Base-by-base conservation (phyloP, 1,140 invertebrate species). In the Harpegnathos saltator region DNA sequence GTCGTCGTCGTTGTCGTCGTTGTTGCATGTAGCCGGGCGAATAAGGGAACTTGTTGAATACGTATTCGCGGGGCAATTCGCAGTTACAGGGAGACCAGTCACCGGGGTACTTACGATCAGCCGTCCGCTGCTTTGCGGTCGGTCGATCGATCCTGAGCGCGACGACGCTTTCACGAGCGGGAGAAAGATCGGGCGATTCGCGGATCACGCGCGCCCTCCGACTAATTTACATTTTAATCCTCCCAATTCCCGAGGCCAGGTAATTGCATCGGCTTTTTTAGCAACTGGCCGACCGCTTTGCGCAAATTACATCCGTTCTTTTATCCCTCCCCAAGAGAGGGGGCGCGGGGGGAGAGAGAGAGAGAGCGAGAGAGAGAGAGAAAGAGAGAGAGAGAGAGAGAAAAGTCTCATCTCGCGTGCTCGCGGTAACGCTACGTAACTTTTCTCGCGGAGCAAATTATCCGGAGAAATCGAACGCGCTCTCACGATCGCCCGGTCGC, bases 31-130 rank as follows among this genome's bases (percentile, higher is more conserved):
- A 3, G 44, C 14, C 33, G 65, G 73, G 38, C 72, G 83, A 86
- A 87, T 85, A 71, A 62, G 9, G 63, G 69, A 86, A 87, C 85
- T 87, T 87, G 85, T 87, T 87, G 85, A 87, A 87, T 87, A 78
- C 72, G 4, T 74, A 82, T 72, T 66, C 29, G n/a, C n/a, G 58
- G 59, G 52, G 50, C 65, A 22, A 9, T 22, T 54, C 44, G 65
- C 85, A 65, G 81, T 77, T 78, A 56, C 52, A 15, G 22, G 2
- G n/a, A 38, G 58, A 44, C 12, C 17, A n/a, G 11, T 9, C 11
- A 3, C 5, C 17, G 3, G 15, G 69, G 33, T 38, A 58, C 71
- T 58, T 54, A 38, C 75, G 14, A 80, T 83, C 84, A 52, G 17
- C 71, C 9, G 17, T 52, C 65, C 17, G 54, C 54, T n/a, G n/a